These are phyloP conservation scores for Trachymyrmex cornetzi DNA, from an alignment of 1,140 invertebrate species.

Conservation along the genomic window DNA sequence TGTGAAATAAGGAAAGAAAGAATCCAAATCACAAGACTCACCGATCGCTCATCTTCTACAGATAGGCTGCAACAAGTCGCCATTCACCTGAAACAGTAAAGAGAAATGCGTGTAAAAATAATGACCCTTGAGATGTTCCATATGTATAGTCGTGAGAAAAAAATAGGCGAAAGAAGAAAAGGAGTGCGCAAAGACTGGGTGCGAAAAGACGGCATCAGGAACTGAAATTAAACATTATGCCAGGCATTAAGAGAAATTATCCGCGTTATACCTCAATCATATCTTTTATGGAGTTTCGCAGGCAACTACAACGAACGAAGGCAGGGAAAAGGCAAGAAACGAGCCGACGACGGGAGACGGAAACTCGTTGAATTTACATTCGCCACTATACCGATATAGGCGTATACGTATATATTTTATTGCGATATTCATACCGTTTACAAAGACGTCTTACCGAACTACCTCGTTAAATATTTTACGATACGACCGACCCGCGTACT, in stretches of 20 bases:
- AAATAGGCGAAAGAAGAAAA: not conserved
- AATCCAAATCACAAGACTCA: constrained; percentile 42
- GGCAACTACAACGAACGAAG: constrained; percentile 42
- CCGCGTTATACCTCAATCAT: constrained; percentile 68
- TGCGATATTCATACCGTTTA: constrained; percentile 85
- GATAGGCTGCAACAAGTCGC: constrained; percentile 4
- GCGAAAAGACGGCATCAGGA: constrained; percentile 21
- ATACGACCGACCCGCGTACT: constrained; percentile 75
- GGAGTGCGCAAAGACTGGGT: not conserved
- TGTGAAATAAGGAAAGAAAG: not conserved
- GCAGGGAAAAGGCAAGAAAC: constrained; percentile 44
- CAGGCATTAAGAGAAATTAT: constrained; percentile 80
- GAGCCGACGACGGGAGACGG: constrained; percentile 40
- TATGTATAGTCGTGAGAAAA: not conserved
- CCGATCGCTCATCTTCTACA: not conserved
- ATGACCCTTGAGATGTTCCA: not conserved
- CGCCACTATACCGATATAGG: constrained; percentile 47
- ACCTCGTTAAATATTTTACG: constrained; percentile 86
- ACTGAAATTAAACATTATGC: constrained; percentile 77
- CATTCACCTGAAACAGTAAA: constrained; percentile 74
- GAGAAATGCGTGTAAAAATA: constrained; percentile 38
- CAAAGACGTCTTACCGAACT: constrained; percentile 82
- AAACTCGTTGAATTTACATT: constrained; percentile 75
- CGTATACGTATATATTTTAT: constrained; percentile 81
- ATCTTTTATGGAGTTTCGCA: constrained; percentile 73